Conservation (phyloP, 2,888 invertebrate genomes). For the Ophioninae sp. region DNA sequence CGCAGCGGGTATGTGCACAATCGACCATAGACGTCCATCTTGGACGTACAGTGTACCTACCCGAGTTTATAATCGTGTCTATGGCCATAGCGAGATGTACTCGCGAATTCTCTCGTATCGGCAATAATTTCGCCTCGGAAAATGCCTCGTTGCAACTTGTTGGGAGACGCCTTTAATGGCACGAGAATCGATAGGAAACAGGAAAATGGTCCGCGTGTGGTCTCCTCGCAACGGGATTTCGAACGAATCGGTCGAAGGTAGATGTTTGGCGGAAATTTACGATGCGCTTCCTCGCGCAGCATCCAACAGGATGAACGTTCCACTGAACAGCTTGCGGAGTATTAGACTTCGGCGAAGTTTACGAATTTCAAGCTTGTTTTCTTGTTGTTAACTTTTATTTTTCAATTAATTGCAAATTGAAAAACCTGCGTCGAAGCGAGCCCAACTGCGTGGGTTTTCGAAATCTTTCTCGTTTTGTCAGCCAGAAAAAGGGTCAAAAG, state of each 20-base stretch:
- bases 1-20: constrained; percentile 19
- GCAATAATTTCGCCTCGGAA: constrained; percentile 23
- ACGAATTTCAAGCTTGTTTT: too few relatives aligned
- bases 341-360: too few relatives aligned
- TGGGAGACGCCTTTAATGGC: constrained; percentile 2
- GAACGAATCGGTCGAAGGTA: neutral
- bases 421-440: too few relatives aligned
- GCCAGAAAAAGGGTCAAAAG: too few relatives aligned
- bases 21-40: constrained; percentile 22
- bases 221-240: neutral
- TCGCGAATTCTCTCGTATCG: constrained; percentile 16
- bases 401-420: too few relatives aligned
- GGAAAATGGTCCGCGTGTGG: neutral
- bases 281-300: too few relatives aligned
- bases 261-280: too few relatives aligned
- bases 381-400: too few relatives aligned
- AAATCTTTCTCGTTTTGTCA: too few relatives aligned
- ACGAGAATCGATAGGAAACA: neutral
- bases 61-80: constrained; percentile 43
- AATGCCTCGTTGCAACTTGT: constrained; percentile 8
- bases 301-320: too few relatives aligned
- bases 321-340: too few relatives aligned
- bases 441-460: too few relatives aligned
- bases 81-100: constrained; percentile 13
- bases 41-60: constrained; percentile 50